Conservation (phyloP, 2,113 vertebrate genomes). For the Pelusios castaneus region DNA sequence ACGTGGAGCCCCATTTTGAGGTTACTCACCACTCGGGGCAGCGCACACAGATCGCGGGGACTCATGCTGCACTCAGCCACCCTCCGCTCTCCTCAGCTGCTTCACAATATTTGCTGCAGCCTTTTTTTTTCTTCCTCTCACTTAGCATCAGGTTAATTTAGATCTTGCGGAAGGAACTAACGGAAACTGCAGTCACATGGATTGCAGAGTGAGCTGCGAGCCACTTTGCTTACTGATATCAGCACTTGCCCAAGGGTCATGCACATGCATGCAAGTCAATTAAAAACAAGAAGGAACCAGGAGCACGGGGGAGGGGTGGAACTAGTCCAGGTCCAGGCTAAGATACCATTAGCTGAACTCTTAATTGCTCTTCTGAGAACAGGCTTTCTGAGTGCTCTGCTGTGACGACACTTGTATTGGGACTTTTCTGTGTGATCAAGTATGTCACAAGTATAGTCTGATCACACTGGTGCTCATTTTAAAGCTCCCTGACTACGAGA, state of each 20-base stretch:
- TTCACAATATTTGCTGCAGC: not conserved
- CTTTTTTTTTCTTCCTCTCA: not conserved
- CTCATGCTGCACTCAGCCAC: conserved; percentile 61
- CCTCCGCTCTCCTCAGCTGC: not conserved
- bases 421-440: not conserved
- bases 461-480: not conserved
- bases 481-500: not conserved
- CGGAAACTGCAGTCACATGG: conserved; percentile 87
- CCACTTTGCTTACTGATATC: conserved; percentile 35
- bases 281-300: conserved; percentile 43
- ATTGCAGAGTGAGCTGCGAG: conserved; percentile 60
- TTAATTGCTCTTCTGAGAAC: not conserved
- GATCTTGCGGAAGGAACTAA: conserved; percentile 84
- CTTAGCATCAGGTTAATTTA: conserved; percentile 72
- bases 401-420: fast-evolving
- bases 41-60: not conserved
- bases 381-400: not conserved
- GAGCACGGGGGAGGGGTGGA: not conserved
- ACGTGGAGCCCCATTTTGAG: not conserved
- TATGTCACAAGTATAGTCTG: too few relatives aligned
- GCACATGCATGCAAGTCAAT: conserved; percentile 17
- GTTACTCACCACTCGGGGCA: conserved; percentile 73
- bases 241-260: conserved; percentile 37
- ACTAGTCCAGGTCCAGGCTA: not conserved
- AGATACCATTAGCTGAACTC: not conserved